Base-by-base conservation (phyloP, 2,888 invertebrate species). In the Tridacna crocea region DNA sequence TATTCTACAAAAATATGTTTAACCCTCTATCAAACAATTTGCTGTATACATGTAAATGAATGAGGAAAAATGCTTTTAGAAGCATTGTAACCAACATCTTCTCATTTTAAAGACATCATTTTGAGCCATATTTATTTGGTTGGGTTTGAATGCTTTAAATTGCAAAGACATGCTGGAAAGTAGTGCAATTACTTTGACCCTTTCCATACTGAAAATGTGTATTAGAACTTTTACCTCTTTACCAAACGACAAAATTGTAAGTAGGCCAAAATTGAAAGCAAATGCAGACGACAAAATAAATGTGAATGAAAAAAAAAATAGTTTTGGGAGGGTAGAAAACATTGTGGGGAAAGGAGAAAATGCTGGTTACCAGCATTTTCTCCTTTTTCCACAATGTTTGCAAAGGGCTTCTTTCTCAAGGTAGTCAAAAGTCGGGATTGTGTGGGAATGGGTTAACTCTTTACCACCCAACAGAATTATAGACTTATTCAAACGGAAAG, bases 361-460 rank as follows among this genome's bases (percentile, higher is more conserved):
- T 63, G 63, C 63, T 63, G 55, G n/a, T 63, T 24, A 63, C 15
- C 22, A 63, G 63, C 63, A 63, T n/a, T 22, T 63, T 63, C 63
- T 63, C 63, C 63, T 24, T 63, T 63, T 24, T 4, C 63, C 24
- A 22, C 15, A 63, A 63, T 63, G 63, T 24, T 63, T 63, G 3
- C 63, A 17, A 19, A 19, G 10, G 55, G 4, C n/a, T 55, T 55
- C 55, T n/a, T n/a, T 10, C n/a, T 55, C 55, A 55, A 10, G 55
- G 55, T 19, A 2, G n/a, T 55, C 3, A 55, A 55, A 55, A 55
- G 17, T 55, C 17, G 55, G 55, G 17, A 55, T 55, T 55, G 55
- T 55, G 55, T 55, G 55, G 55, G 4, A 55, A 55, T 6, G 55
- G 10, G 55, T 55, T 6, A 55, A n/a, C 55, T 10, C 55, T 55